These are phyloP conservation scores for Struthidea cinerea DNA, from an alignment of 2,113 vertebrate genomes.

Conservation along the genomic window DNA sequence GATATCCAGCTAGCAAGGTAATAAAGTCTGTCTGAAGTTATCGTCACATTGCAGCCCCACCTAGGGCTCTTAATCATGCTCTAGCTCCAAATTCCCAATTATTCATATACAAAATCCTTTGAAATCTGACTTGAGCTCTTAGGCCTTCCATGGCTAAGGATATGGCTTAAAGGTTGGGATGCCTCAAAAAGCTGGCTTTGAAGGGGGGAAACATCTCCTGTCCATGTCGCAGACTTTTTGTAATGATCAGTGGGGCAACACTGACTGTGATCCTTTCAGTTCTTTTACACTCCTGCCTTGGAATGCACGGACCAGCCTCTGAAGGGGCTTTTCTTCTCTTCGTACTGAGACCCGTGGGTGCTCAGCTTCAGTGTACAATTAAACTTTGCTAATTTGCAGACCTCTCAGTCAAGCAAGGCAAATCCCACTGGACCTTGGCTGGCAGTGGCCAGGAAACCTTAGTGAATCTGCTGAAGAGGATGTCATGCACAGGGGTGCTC, in stretches of 20 bases:
- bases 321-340: background rate
- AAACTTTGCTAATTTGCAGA: background rate
- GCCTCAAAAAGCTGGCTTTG: background rate
- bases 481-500: background rate
- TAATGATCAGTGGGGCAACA: fast-evolving
- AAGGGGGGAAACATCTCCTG: background rate
- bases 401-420: background rate
- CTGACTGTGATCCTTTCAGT: background rate
- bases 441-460: background rate
- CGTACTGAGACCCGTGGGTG: fast-evolving
- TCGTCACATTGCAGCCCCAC: background rate
- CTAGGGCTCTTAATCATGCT: background rate
- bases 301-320: background rate
- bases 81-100: background rate
- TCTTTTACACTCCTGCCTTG: background rate
- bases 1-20: background rate
- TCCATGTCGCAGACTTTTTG: fast-evolving
- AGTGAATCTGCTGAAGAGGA: background rate
- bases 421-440: background rate
- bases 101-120: background rate
- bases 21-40: background rate
- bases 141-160: background rate
- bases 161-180: background rate
- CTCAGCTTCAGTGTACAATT: background rate
- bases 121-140: background rate